Base-by-base conservation (phyloP, 2,113 vertebrate genomes). In the Stomatorhinus ivindoensis region DNA sequence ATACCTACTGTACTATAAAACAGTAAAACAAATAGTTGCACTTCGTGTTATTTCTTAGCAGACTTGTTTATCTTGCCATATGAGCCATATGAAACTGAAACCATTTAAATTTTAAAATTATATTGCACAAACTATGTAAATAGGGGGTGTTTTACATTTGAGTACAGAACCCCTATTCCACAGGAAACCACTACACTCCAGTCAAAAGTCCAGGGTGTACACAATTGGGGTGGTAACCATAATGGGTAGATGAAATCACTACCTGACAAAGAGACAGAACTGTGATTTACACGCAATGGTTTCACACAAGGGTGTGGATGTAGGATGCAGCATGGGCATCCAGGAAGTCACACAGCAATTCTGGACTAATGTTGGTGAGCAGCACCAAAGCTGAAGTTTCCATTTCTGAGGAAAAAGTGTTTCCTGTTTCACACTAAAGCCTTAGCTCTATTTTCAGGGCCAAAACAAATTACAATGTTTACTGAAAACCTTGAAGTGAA, bases 401-500 rank as follows among this genome's bases (percentile, higher is more conserved):
- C 48, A 69, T n/a, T 73, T 39, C 31, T 39, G 73, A 15, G 58
- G 31, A n/a, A 76, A 65, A 88, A 51, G 48, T n/a, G 84, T 21
- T 84, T 35, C 65, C 48, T 21, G 19, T 82, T 58, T 27, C 35
- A 84, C 87, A 65, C 19, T 50, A 39, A 21, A 87, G 31, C 53
- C 11, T 65, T 55, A 11, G 15, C 39, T 48, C 24, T 83, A 31
- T 47, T 4, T 19, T 35, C 48, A 44, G 39, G 31, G 73, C 55
- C 65, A 69, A 87, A 31, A 65, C 87, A 87, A 90, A 87, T 61
- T 8, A 11, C 3, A 47, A 47, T 61, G 65, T 80, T 90, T 90
- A 35, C 50, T 51, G 42, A 87, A 46, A 35, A 51, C 85, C 65
- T 58, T 86, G 73, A 35, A 87, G 58, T 44, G 51, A 42, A 50